phyloP scores from a whole-genome alignment of 2,888 invertebrate genomes.

The Noctua fimbriata region DNA sequence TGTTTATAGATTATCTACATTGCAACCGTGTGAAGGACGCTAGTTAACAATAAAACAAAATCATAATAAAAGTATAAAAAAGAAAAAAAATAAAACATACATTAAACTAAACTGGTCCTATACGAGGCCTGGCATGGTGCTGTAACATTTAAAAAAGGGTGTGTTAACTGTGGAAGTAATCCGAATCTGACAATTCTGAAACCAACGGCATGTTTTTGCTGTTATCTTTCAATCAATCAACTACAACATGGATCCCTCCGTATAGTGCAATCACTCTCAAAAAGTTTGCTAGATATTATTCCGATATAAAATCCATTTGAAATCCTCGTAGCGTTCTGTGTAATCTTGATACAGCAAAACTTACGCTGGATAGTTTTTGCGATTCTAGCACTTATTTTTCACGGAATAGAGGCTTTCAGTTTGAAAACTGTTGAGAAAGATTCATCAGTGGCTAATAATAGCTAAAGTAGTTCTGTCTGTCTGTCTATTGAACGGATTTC shows the following conservation, averaged over 20 bases:
- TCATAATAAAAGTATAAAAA: no score
- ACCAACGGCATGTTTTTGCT: neutral
- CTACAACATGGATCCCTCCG: neutral
- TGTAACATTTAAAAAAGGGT: neutral
- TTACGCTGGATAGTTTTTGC: neutral
- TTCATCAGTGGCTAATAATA: neutral
- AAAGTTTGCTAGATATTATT: constrained; percentile 23
- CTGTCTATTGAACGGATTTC: neutral
- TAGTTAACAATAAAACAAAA: no score
- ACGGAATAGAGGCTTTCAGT: neutral
- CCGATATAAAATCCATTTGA: constrained; percentile 33
- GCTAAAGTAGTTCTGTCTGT: neutral
- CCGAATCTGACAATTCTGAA: neutral
- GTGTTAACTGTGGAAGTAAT: neutral
- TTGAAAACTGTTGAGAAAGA: neutral
- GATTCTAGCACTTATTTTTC: neutral
- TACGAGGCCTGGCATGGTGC: neutral
- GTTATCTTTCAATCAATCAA: constrained; percentile 44
- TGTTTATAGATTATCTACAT: no score
- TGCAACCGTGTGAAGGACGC: no score
- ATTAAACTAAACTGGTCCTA: neutral
- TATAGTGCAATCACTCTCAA: constrained; percentile 2
- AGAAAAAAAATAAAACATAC: no score
- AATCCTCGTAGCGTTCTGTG: constrained; percentile 7
- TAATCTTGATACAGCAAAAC: constrained; percentile 18